A percentile compares a stretch with the other conserved stretches of the same genome.
Conservation (phyloP, 2,888 invertebrate genomes). For the Rhorus exstirpatorius region DNA sequence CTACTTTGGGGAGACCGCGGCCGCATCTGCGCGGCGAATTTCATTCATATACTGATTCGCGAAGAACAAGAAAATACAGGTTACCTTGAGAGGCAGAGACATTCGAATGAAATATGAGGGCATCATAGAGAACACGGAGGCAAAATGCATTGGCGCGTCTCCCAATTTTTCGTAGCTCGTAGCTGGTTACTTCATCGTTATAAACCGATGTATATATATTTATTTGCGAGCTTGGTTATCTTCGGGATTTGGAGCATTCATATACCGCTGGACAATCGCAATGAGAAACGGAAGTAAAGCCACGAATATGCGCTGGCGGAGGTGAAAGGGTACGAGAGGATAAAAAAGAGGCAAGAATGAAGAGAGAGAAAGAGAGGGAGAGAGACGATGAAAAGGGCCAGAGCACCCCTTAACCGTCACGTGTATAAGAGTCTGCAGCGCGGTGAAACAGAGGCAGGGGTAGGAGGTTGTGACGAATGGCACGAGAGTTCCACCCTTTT, state of each 20-base stretch:
- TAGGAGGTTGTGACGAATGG: slow-evolving; percentile 74
- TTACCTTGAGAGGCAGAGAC: too few relatives aligned
- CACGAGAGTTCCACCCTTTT: slow-evolving; percentile 71
- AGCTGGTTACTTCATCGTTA: slow-evolving; percentile 28
- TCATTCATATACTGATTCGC: slow-evolving; percentile 5
- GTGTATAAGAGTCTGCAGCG: slow-evolving; percentile 30
- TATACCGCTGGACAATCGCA: slow-evolving; percentile 33
- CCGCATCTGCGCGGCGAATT: slow-evolving; percentile 10
- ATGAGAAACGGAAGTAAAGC: slow-evolving; percentile 51
- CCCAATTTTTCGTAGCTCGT: slow-evolving; percentile 35
- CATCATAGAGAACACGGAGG: neutral
- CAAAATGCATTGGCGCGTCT: slow-evolving; percentile 28
- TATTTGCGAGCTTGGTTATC: slow-evolving; percentile 27
- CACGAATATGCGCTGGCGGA: slow-evolving; percentile 38
- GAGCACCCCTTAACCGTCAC: slow-evolving; percentile 16
- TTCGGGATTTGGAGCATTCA: slow-evolving; percentile 7
- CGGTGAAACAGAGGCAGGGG: slow-evolving; percentile 50
- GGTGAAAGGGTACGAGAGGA: neutral
- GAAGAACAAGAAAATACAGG: neutral
- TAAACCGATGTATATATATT: slow-evolving; percentile 31
- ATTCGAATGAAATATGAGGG: neutral
- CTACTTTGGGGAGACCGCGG: neutral
- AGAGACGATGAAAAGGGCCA: slow-evolving; percentile 53
- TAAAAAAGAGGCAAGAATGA: neutral
- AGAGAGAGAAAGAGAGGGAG: too few relatives aligned